Conservation (phyloP, 2,113 vertebrate genomes). For the Aspidoscelis tigris region DNA sequence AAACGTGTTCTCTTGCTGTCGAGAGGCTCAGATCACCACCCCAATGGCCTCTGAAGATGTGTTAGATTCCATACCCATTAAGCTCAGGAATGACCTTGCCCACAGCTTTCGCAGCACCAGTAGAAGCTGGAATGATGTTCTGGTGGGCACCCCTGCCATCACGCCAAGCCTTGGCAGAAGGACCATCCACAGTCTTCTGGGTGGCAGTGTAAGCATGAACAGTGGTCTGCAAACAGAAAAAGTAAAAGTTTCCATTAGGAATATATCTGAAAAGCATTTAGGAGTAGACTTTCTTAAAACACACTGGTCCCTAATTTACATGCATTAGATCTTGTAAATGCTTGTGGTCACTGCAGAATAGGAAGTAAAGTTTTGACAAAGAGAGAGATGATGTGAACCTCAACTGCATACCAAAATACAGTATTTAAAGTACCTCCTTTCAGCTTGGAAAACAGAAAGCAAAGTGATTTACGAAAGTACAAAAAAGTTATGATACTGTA, state of each 20-base stretch:
- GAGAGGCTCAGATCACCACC: rapidly evolving
- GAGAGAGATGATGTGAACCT: not conserved
- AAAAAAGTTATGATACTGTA: not conserved
- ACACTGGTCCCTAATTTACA: not conserved
- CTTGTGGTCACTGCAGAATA: not conserved
- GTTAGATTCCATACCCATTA: slow-evolving; percentile 78
- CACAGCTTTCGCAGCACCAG: slow-evolving; percentile 88
- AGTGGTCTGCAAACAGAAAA: slow-evolving; percentile 80
- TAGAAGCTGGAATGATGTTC: slow-evolving; percentile 92
- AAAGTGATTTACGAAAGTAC: not conserved
- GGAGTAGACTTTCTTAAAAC: not conserved
- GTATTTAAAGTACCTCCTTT: not conserved
- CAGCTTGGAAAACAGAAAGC: not conserved
- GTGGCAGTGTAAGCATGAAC: slow-evolving; percentile 92
- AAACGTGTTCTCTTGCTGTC: not conserved
- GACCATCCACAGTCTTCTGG: slow-evolving; percentile 91
- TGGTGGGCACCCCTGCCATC: slow-evolving; percentile 86
- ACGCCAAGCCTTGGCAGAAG: slow-evolving; percentile 87
- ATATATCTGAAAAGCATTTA: not conserved
- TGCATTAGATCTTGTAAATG: not conserved
- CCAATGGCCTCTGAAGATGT: not conserved
- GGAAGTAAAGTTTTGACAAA: no score
- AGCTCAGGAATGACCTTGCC: slow-evolving; percentile 90
- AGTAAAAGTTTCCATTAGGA: not conserved
- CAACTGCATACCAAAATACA: not conserved